Percentiles rank a stretch among this genome's conserved stretches.
phyloP scores from a whole-genome alignment of 2,797 vertebrate genomes.

The Capromys pilorides region DNA sequence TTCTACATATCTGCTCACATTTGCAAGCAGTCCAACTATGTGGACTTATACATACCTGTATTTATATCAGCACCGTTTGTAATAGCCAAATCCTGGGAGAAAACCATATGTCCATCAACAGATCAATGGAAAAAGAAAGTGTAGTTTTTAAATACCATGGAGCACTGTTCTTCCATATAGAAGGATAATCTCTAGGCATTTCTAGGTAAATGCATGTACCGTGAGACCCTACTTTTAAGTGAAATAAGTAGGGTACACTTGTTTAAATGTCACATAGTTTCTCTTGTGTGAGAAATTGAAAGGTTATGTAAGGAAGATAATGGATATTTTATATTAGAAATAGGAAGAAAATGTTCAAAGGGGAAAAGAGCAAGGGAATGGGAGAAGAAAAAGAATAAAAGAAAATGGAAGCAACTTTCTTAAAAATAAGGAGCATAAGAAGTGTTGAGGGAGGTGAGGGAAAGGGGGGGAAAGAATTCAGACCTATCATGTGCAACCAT shows the following conservation, averaged over 20 bases:
- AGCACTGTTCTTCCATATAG: background rate
- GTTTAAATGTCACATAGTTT: background rate
- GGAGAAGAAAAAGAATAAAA: background rate
- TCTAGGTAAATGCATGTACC: background rate
- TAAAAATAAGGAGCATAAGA: background rate
- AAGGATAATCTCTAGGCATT: background rate
- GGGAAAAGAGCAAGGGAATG: background rate
- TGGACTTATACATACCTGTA: no score
- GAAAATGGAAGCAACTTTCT: background rate
- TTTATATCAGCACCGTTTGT: no score
- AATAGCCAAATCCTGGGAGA: no score
- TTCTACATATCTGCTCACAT: no score
- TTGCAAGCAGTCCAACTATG: no score
- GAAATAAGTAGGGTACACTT: background rate
- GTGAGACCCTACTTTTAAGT: background rate
- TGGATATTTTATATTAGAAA: background rate
- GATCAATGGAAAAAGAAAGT: no score
- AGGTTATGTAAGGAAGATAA: background rate
- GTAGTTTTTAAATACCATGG: no score
- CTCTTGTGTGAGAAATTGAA: background rate
- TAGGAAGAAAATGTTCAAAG: background rate
- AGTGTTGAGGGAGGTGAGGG: background rate
- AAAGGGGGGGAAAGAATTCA: background rate
- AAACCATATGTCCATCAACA: no score
- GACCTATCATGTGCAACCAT: background rate